These are phyloP conservation scores for Ceyx melanurus DNA, from an alignment of 2,113 vertebrate genomes.

Conservation along the genomic window DNA sequence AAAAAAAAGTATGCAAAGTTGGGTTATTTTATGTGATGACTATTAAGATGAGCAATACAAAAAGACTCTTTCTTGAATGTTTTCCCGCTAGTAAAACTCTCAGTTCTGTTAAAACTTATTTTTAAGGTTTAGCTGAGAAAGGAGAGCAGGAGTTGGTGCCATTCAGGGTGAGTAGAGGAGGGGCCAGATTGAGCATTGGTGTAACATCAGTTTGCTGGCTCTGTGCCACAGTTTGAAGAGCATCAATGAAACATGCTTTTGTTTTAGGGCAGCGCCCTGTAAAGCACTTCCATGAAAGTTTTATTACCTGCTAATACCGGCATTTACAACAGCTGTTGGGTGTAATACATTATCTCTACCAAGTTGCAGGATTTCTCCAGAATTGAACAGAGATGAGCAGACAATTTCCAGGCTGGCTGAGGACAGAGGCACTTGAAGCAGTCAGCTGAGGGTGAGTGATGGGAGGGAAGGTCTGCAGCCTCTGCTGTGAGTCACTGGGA, in stretches of 20 bases:
- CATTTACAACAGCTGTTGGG: neutral
- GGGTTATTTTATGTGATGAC: neutral
- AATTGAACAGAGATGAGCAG: neutral
- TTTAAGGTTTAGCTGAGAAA: neutral
- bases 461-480: neutral
- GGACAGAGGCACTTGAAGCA: neutral
- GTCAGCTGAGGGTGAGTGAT: slow-evolving; percentile 9
- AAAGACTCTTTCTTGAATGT: neutral
- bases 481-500: neutral
- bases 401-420: neutral
- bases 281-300: neutral
- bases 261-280: neutral
- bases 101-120: neutral
- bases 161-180: neutral
- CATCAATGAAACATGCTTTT: neutral
- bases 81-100: neutral
- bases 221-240: neutral
- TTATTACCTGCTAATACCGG: neutral
- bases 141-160: neutral
- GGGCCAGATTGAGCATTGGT: neutral
- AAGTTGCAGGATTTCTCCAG: neutral
- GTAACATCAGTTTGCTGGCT: neutral
- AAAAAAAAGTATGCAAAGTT: neutral
- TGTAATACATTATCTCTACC: neutral
- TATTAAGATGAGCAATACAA: neutral